Percentiles rank a stretch among this genome's conserved stretches.
Evolutionary conservation across 2,888 invertebrate genomes (phyloP).

Genomic region (Ferdinandea cuprea): DNA sequence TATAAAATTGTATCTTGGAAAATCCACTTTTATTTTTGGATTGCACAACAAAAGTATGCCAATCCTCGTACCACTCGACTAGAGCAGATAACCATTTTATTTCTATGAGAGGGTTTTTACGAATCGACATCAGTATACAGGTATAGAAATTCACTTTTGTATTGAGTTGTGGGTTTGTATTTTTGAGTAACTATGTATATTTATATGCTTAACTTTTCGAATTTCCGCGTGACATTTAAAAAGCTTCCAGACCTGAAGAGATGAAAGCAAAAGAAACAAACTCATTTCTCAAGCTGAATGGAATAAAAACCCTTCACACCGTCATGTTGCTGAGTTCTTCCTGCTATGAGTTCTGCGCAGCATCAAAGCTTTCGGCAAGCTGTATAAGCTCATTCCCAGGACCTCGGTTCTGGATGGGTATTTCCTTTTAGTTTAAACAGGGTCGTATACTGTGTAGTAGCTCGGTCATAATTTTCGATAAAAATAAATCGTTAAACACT

Average conservation of each 20-base stretch:
- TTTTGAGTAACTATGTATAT: slow-evolving; percentile 13
- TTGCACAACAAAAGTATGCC: slow-evolving; percentile 71
- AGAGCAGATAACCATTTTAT: slow-evolving; percentile 73
- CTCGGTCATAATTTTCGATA: slow-evolving; percentile 74
- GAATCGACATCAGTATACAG: slow-evolving; percentile 54
- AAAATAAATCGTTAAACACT: slow-evolving; percentile 22
- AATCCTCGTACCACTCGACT: slow-evolving; percentile 70
- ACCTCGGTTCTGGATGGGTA: slow-evolving; percentile 77
- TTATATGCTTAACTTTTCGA: slow-evolving; percentile 63
- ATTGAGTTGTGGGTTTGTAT: slow-evolving; percentile 9
- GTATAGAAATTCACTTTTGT: slow-evolving; percentile 23
- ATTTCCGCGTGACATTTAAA: slow-evolving; percentile 71
- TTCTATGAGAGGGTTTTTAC: slow-evolving; percentile 72
- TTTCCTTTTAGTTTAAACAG: slow-evolving; percentile 81
- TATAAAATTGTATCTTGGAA: slow-evolving; percentile 68
- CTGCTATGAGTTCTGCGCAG: slow-evolving; percentile 58
- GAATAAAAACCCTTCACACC: slow-evolving; percentile 55
- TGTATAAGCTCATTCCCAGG: slow-evolving; percentile 79
- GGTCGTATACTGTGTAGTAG: slow-evolving; percentile 81
- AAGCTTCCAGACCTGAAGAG: slow-evolving; percentile 27
- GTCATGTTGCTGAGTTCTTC: slow-evolving; percentile 64
- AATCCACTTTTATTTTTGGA: slow-evolving; percentile 29
- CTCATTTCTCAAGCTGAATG: slow-evolving; percentile 59
- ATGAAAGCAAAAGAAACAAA: neutral
- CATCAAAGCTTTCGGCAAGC: slow-evolving; percentile 41